These are phyloP conservation scores for Philotrypesis tridentata DNA, from an alignment of 1,140 invertebrate species.

Conservation along the genomic window DNA sequence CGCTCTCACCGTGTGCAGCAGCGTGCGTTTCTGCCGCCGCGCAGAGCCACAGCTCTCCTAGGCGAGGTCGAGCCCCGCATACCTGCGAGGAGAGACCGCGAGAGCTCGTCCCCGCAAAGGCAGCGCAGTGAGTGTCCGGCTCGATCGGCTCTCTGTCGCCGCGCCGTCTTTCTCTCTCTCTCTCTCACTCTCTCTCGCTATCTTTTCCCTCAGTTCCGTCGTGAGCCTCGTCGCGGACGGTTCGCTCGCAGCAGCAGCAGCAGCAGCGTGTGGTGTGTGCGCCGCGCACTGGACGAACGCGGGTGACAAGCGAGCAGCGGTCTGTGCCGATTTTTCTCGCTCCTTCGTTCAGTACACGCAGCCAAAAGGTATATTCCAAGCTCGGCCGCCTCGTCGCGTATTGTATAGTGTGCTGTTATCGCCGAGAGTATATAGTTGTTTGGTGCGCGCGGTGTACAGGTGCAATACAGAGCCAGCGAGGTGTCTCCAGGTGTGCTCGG, in stretches of 20 bases:
- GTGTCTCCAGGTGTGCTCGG: no score
- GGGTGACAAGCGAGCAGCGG: neutral
- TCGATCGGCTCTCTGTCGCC: neutral
- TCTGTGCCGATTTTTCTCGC: neutral
- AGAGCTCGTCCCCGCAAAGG: conserved; percentile 64
- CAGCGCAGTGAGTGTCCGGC: conserved; percentile 40
- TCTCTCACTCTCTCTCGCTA: neutral
- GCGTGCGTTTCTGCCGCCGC: neutral
- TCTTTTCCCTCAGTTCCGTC: neutral
- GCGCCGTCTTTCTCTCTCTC: neutral
- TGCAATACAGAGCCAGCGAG: no score
- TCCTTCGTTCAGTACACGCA: no score
- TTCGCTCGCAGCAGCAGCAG: no score
- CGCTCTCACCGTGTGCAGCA: no score
- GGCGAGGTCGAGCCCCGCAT: conserved; percentile 72
- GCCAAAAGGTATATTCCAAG: no score
- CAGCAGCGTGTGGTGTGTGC: no score
- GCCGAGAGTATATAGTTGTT: neutral
- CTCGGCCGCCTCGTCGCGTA: no score
- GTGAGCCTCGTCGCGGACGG: neutral
- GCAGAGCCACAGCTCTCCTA: conserved; percentile 59
- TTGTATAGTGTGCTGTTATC: neutral
- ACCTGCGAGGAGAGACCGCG: conserved; percentile 64
- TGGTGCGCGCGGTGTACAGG: conserved; percentile 6
- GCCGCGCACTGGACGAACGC: neutral